A percentile compares a stretch with the other conserved stretches of the same genome.
phyloP scores from a whole-genome alignment of 2,888 invertebrate species.

The Prosapia bicincta region DNA sequence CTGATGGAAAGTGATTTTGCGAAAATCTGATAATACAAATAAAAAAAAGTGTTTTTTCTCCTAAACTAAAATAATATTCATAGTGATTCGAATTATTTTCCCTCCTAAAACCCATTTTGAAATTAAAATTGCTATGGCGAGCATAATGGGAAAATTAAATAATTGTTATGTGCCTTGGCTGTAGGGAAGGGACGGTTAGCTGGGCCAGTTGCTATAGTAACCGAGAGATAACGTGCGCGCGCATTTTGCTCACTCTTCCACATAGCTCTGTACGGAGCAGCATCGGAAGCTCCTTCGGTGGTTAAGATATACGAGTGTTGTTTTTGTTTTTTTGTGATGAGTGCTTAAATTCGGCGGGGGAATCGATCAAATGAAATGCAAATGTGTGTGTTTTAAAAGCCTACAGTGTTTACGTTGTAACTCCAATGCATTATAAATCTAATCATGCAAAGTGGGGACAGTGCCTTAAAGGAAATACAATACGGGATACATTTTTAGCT shows the following conservation, averaged over 20 bases:
- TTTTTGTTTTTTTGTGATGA: not conserved
- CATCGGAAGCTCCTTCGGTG: not conserved
- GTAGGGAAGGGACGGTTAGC: not conserved
- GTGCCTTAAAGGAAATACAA: not conserved
- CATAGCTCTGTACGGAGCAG: not conserved
- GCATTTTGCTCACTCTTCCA: not conserved
- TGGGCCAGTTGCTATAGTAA: not conserved
- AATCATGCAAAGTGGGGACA: not conserved
- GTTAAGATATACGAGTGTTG: not conserved
- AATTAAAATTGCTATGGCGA: not conserved
- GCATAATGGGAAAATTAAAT: not conserved
- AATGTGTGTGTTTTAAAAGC: not conserved
- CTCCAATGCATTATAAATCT: not conserved
- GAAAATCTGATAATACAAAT: too few species aligned
- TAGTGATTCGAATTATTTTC: too few species aligned
- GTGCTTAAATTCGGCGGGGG: not conserved
- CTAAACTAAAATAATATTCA: too few species aligned
- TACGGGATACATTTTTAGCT: not conserved
- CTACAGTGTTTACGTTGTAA: not conserved
- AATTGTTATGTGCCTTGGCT: not conserved
- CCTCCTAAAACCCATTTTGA: too few species aligned
- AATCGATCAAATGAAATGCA: too few species aligned
- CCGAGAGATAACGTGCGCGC: not conserved
- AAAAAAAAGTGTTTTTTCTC: too few species aligned
- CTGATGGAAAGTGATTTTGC: too few species aligned